Evolutionary conservation across 2,888 invertebrate genomes (phyloP).

Genomic region (Oeneis ivallda): DNA sequence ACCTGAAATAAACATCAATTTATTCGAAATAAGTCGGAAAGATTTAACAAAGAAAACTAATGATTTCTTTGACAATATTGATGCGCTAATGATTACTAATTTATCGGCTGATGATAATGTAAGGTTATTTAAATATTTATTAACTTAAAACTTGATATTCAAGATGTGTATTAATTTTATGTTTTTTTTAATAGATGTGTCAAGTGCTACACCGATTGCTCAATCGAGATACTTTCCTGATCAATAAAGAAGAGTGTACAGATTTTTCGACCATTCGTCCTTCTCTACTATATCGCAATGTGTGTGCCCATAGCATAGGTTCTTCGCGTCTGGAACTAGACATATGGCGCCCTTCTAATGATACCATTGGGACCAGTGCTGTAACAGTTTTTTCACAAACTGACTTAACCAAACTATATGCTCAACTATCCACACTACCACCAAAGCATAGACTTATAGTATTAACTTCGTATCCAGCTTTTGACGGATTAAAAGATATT

Average conservation of each 20-base stretch:
- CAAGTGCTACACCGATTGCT: constrained; percentile 42
- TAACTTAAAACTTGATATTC: too few relatives aligned
- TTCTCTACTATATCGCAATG: constrained; percentile 39
- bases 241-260: constrained; percentile 41
- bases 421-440: constrained; percentile 41
- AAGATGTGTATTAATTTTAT: background rate
- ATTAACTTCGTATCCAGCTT: constrained; percentile 47
- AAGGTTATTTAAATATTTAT: constrained; percentile 31
- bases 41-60: constrained; percentile 28
- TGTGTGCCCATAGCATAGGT: constrained; percentile 42
- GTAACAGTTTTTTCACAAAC: constrained; percentile 44
- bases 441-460: constrained; percentile 45
- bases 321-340: constrained; percentile 41
- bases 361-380: constrained; percentile 39
- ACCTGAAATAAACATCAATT: constrained; percentile 34
- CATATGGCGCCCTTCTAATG: constrained; percentile 44
- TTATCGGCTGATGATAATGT: constrained; percentile 46
- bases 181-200: constrained; percentile 31
- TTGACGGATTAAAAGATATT: constrained; percentile 45
- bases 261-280: constrained; percentile 31
- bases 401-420: constrained; percentile 43
- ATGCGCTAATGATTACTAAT: constrained; percentile 43
- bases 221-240: constrained; percentile 43
- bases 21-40: constrained; percentile 34
- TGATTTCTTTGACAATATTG: constrained; percentile 35